phyloP scores from a whole-genome alignment of 2,888 invertebrate genomes.

The Drosophila meridiana region DNA sequence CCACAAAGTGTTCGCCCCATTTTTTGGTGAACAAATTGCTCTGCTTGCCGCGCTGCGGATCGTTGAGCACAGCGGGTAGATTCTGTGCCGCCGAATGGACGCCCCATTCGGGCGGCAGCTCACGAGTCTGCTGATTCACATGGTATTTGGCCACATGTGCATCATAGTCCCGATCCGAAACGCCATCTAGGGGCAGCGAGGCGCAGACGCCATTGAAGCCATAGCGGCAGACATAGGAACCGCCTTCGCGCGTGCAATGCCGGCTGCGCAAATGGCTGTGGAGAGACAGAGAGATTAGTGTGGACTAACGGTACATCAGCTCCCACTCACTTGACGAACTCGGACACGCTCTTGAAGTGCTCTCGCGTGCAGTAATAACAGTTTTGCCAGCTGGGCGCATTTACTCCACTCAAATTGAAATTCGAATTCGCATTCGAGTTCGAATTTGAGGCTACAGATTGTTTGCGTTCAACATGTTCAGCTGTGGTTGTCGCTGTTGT shows the following conservation, averaged over 20 bases:
- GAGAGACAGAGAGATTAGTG: not conserved
- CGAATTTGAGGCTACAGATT: slow-evolving; percentile 40
- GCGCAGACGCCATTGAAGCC: slow-evolving; percentile 94
- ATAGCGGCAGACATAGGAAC: slow-evolving; percentile 94
- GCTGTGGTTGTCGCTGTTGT: slow-evolving; percentile 7
- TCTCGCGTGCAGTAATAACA: slow-evolving; percentile 88
- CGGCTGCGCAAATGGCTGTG: slow-evolving; percentile 87
- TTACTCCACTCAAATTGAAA: slow-evolving; percentile 4
- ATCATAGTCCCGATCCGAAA: slow-evolving; percentile 94
- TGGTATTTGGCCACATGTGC: slow-evolving; percentile 92
- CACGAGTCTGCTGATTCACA: slow-evolving; percentile 84
- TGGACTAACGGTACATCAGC: not conserved
- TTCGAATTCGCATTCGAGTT: slow-evolving; percentile 13
- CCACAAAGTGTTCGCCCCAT: slow-evolving; percentile 98
- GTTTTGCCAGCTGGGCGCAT: slow-evolving; percentile 86
- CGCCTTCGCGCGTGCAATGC: slow-evolving; percentile 94
- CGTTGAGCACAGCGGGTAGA: slow-evolving; percentile 97
- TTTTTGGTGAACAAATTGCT: slow-evolving; percentile 97
- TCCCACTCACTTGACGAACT: slow-evolving; percentile 87
- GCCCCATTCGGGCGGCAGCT: slow-evolving; percentile 86
- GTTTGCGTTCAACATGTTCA: slow-evolving; percentile 48
- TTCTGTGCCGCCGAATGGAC: slow-evolving; percentile 95
- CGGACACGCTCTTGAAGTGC: slow-evolving; percentile 87
- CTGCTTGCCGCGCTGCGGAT: slow-evolving; percentile 96
- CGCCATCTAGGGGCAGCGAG: slow-evolving; percentile 94